phyloP scores from a whole-genome alignment of 1,140 invertebrate genomes.

The Dryas iulia region DNA sequence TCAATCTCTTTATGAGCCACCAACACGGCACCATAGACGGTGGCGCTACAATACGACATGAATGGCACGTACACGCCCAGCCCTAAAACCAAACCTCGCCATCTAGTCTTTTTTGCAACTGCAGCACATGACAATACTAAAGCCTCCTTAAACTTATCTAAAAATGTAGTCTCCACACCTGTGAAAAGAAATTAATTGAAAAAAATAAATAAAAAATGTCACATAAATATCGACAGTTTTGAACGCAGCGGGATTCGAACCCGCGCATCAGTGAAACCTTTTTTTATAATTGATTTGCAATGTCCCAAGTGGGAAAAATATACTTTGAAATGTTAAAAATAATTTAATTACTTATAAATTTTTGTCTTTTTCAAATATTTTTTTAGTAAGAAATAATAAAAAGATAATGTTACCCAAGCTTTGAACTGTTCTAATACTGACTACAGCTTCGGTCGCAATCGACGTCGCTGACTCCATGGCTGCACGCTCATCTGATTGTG shows the following conservation, averaged over 20 bases:
- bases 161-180: constrained; percentile 81
- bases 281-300: too few relatives aligned
- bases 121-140: constrained; percentile 79
- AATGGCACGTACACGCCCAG: constrained; percentile 87
- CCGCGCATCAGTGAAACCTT: too few relatives aligned
- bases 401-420: constrained; percentile 81
- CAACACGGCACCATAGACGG: constrained; percentile 87
- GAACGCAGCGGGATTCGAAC: too few relatives aligned
- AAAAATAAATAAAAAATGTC: constrained; percentile 43
- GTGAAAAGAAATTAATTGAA: constrained; percentile 3
- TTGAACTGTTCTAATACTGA: constrained; percentile 89
- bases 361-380: too few relatives aligned
- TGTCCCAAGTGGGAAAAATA: too few relatives aligned
- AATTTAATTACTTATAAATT: too few relatives aligned
- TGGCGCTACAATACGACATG: constrained; percentile 87
- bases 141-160: constrained; percentile 81
- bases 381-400: too few relatives aligned
- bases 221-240: too few relatives aligned
- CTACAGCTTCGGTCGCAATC: constrained; percentile 89
- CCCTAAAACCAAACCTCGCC: constrained; percentile 85
- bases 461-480: constrained; percentile 85
- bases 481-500: constrained; percentile 81
- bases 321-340: too few relatives aligned
- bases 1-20: constrained; percentile 83
- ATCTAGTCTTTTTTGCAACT: constrained; percentile 77